Conservation (phyloP, 1,140 invertebrate species). For the Sinella curviseta region DNA sequence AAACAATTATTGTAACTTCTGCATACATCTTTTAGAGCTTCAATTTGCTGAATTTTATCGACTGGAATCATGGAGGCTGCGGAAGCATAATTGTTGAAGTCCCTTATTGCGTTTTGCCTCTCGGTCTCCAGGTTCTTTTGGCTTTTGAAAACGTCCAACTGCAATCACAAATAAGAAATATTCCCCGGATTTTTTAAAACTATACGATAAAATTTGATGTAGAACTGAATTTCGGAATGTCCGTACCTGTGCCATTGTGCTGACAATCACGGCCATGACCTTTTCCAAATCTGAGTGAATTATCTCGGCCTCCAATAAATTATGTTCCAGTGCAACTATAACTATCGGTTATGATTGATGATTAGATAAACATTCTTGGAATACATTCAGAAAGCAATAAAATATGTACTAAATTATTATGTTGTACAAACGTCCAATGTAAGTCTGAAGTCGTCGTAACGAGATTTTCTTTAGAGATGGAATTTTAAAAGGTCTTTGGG, state of each 20-base stretch:
- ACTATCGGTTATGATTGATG: slow-evolving; percentile 29
- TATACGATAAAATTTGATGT: neutral
- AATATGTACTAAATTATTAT: neutral
- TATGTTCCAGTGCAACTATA: slow-evolving; percentile 43
- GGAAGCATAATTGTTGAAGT: neutral
- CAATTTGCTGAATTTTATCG: neutral
- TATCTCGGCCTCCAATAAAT: slow-evolving; percentile 40
- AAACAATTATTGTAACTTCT: neutral
- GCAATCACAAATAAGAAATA: neutral
- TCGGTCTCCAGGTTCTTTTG: neutral
- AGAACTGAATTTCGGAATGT: neutral
- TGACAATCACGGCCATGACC: slow-evolving; percentile 38
- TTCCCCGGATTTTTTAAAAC: neutral
- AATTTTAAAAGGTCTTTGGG: slow-evolving; percentile 39
- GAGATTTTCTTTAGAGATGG: slow-evolving; percentile 32
- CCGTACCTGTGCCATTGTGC: neutral
- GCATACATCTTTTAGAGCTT: neutral
- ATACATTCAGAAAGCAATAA: neutral
- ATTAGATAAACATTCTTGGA: neutral
- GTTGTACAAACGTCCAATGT: slow-evolving; percentile 31
- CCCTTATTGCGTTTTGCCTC: neutral
- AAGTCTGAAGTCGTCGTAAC: slow-evolving; percentile 31
- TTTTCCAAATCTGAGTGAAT: slow-evolving; percentile 36
- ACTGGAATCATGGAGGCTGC: neutral
- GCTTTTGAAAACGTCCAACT: slow-evolving; percentile 9